Evolutionary conservation across 1,140 invertebrate genomes (phyloP), one percentile per base, ranked within the genome.

Genomic region (Solen grandis): DNA sequence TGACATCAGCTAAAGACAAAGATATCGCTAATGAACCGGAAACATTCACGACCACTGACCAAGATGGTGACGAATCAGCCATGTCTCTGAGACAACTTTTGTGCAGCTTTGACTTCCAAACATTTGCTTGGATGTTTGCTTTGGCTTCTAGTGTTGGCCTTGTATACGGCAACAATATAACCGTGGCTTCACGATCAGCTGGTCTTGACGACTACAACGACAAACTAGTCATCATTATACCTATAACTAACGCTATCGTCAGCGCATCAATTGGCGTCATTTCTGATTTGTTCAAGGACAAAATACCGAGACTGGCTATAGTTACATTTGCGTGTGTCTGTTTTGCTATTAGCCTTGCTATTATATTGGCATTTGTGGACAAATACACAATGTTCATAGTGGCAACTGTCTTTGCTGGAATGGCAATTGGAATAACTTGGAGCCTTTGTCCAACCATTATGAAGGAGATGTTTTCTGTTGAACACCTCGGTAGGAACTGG

Each of bases 401-500:
- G 5, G 81, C 82, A 29, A 86, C 82, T 19, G 46, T 78, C 14
- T 36, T 84, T 10, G 66, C 68, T 57, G 86, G 86, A 0, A 36
- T 84, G 14, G 77, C 81, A 3, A 79, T 62, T 14, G 84, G 86
- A 13, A 84, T 81, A 25, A 66, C 81, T 2, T 87, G 84, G 84
- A 78, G 82, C 16, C 19, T 87, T 1, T 72, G 70, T 14, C 84
- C 86, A 10, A 79, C 84, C 16, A 57, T 87, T 2, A 84, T 87
- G 79, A 87, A 84, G 46, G 86, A 87, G 75, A 68, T 68, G 52
- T 85, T 87, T 52, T 72, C 75, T 27, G 59, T 87, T 16, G 31
- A 76, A 52, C 72, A 85, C 38, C 65, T 87, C 8, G 86, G 86
- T 16, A 59, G 84, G 31, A 87, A 87, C 65, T 87, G 86, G 86